Evolutionary conservation across 2,797 vertebrate species (phyloP), one percentile per base, ranked within the genome.

Genomic region (Ctenochaetus hawaiiensis): DNA sequence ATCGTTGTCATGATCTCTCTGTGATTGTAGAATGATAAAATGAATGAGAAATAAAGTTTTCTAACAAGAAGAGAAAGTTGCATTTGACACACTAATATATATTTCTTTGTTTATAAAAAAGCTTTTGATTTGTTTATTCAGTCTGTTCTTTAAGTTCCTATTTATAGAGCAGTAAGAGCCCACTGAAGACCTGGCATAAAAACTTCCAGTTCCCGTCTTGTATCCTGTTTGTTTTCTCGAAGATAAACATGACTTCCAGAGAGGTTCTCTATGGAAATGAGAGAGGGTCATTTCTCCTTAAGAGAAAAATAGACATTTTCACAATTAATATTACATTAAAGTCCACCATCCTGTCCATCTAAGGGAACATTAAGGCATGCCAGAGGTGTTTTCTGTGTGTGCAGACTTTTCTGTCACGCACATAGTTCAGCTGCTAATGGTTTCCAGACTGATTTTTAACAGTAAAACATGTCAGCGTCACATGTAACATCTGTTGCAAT

Each of bases 371-470:
- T 14, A 49, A 30, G 11, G 17, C 12, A 12, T 20, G 45, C 18
- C 60, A 37, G 51, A 71, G 10, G 53, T 73, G 75, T 52, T 61
- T 78, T 77, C 39, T 12, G 23, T 63, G 49, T 52, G 64, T 62
- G 52, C 22, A 13, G 43, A 67, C 37, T 48, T 47, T 30, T 65
- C 44, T 66, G 43, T 66, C 63, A 73, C 65, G 34, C 59, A 17
- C 22, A 0, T 0, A 30, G 43, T 52, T 6, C 37, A 56, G 23
- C 67, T 16, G 20, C 61, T 83, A 83, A 90, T 79, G 56, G 66
- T 22, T 87, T 85, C 84, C 90, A 93, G 88, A 69, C 34, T 20
- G 6, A 52, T 75, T 43, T 44, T 20, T 75, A 87, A 81, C 9
- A 18, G 51, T 77, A 30, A 80, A 89, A 72, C 75, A 88, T 84